These are phyloP conservation scores for Ceratosolen fusciceps DNA, from an alignment of 1,140 invertebrate genomes.

Conservation along the genomic window DNA sequence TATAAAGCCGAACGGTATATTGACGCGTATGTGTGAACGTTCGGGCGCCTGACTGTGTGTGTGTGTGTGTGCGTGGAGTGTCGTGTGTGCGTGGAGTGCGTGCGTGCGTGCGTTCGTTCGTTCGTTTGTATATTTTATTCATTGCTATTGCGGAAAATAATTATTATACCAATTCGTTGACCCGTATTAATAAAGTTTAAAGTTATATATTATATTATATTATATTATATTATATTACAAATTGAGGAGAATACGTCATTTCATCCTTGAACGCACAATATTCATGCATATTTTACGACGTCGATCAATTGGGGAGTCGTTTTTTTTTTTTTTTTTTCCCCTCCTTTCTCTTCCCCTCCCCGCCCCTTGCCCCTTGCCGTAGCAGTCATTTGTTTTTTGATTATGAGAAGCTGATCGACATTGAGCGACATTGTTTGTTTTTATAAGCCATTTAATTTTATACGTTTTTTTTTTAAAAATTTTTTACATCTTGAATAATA, in stretches of 20 bases:
- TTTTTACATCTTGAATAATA: neutral
- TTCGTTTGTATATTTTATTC: constrained; percentile 7
- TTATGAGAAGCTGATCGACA: no score
- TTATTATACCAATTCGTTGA: constrained; percentile 8
- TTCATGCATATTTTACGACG: no score
- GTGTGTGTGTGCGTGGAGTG: no score
- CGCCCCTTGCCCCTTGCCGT: neutral
- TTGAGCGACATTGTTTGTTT: no score
- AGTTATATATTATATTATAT: no score
- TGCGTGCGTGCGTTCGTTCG: no score
- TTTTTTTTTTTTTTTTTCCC: no score
- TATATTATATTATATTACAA: constrained; percentile 18
- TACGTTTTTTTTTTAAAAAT: neutral
- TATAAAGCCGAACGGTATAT: neutral
- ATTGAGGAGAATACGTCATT: neutral
- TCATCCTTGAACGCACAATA: neutral
- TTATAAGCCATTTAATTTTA: no score
- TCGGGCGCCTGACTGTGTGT: no score
- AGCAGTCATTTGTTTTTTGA: neutral
- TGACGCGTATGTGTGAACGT: neutral
- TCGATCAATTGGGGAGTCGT: no score
- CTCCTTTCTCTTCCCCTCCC: no score
- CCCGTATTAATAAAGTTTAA: constrained; percentile 5
- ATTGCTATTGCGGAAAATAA: constrained; percentile 5
- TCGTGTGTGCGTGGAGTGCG: no score